Percentiles rank a stretch among this genome's conserved stretches.
Conservation (phyloP, 2,113 vertebrate genomes). For the Corythaeola cristata region DNA sequence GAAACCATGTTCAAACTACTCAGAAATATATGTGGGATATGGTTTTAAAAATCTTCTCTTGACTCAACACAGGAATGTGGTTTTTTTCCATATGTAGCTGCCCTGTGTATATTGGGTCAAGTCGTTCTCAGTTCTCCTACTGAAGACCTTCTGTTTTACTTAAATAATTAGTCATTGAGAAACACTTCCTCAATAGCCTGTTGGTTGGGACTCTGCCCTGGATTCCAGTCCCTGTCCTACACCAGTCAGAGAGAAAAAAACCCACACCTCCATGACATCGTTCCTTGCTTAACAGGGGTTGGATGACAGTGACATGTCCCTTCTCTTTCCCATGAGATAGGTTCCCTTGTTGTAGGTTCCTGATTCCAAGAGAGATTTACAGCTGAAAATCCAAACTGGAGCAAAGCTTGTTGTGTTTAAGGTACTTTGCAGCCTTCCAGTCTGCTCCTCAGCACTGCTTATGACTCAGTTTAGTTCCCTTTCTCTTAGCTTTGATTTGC, state of each 20-base stretch:
- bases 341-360: background rate
- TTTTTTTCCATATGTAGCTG: background rate
- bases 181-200: rapidly evolving
- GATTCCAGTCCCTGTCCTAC: background rate
- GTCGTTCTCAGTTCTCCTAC: background rate
- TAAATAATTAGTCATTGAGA: background rate
- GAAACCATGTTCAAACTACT: background rate
- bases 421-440: background rate
- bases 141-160: background rate
- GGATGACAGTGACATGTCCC: background rate
- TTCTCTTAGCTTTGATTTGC: background rate
- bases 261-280: rapidly evolving
- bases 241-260: background rate
- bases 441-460: background rate
- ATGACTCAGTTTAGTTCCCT: background rate
- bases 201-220: background rate
- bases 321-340: background rate
- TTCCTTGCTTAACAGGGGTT: too few relatives aligned
- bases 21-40: background rate
- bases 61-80: background rate
- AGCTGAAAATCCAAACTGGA: background rate
- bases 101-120: background rate
- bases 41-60: background rate
- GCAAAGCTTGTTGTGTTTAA: background rate
- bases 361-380: background rate